These are phyloP conservation scores for Saccostrea glomerata DNA, from an alignment of 1,140 invertebrate genomes.

Conservation along the genomic window DNA sequence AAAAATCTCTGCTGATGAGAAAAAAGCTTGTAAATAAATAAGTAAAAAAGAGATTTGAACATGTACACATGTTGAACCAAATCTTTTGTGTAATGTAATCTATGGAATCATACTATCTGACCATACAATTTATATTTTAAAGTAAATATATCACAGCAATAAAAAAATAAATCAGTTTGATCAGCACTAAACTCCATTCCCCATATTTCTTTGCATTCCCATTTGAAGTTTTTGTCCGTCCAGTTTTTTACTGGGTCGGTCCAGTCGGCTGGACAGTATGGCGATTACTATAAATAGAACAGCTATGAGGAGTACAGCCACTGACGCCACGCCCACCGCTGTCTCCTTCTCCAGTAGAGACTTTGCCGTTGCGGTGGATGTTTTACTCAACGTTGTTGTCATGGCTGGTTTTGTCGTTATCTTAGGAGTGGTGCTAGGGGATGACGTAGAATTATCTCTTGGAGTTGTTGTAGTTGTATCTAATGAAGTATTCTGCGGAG, in stretches of 20 bases:
- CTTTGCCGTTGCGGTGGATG: background rate
- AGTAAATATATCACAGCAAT: background rate
- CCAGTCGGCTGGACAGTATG: background rate
- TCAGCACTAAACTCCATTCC: background rate
- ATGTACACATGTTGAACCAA: background rate
- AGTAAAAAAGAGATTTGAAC: background rate
- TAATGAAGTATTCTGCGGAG: too few relatives aligned
- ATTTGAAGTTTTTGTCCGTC: background rate
- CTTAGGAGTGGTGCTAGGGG: background rate
- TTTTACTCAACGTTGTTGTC: background rate
- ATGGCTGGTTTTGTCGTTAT: background rate
- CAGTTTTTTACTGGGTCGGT: conserved; percentile 35
- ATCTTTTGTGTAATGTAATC: background rate
- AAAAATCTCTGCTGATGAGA: background rate
- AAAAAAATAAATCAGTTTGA: background rate
- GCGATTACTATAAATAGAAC: conserved; percentile 22
- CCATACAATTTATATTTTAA: too few relatives aligned
- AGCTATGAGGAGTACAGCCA: conserved; percentile 2
- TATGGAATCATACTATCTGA: too few relatives aligned
- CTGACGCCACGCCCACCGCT: background rate
- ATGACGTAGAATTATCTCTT: background rate
- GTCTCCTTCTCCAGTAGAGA: background rate
- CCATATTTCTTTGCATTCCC: background rate
- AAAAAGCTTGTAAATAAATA: background rate
- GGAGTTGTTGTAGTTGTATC: background rate